Evolutionary conservation across 2,888 invertebrate genomes (phyloP).

Genomic region (Dusona sp.): DNA sequence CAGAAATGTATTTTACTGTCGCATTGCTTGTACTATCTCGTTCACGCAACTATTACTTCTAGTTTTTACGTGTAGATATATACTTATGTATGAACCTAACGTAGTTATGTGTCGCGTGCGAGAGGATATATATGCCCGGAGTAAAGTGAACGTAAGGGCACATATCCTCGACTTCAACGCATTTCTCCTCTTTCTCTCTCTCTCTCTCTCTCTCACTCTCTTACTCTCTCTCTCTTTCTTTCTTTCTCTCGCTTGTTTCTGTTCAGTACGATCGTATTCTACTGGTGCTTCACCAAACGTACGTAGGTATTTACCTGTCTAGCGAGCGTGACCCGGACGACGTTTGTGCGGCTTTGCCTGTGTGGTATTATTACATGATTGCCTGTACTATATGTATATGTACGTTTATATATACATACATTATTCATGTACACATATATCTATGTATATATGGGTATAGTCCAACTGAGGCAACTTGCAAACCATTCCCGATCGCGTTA

Average conservation of each 20-base stretch:
- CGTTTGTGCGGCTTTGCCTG: constrained; percentile 58
- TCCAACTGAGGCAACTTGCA: constrained; percentile 36
- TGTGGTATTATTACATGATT: constrained; percentile 39
- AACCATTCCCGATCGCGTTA: constrained; percentile 59
- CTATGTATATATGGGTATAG: background rate
- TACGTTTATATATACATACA: background rate
- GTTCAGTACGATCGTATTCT: constrained; percentile 26
- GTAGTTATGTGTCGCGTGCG: constrained; percentile 63
- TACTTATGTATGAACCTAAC: constrained; percentile 34
- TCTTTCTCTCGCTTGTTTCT: background rate
- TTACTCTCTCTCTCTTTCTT: background rate
- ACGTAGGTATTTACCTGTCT: constrained; percentile 68
- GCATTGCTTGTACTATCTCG: constrained; percentile 48
- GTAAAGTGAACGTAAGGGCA: constrained; percentile 46
- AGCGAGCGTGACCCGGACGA: constrained; percentile 69
- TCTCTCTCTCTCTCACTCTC: background rate
- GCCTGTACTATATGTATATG: background rate
- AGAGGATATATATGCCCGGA: constrained; percentile 9
- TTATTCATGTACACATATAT: background rate
- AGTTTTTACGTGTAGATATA: constrained; percentile 33
- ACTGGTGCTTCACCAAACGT: constrained; percentile 43
- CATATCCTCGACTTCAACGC: constrained; percentile 29
- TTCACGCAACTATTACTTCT: constrained; percentile 58
- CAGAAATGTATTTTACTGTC: constrained; percentile 46
- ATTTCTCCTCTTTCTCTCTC: constrained; percentile 15